These are phyloP conservation scores for Camponotus vicinus DNA, from an alignment of 1,140 invertebrate species.

Conservation along the genomic window DNA sequence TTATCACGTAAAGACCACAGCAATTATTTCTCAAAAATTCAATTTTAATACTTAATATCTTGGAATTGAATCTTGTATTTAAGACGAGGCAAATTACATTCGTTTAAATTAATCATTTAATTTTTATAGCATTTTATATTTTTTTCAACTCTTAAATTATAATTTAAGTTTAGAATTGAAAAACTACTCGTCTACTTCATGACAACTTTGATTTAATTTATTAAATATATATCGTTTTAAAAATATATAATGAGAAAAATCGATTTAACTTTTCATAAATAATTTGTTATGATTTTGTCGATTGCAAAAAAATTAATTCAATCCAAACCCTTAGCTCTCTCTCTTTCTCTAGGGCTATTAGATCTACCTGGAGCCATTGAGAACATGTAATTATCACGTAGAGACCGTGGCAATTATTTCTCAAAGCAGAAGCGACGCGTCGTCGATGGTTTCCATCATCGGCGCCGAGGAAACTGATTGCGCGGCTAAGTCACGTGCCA, in stretches of 20 bases:
- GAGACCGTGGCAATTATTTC: slow-evolving; percentile 58
- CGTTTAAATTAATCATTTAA: no score
- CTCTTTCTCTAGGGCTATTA: not conserved
- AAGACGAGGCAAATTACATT: no score
- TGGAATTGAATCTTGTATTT: not conserved
- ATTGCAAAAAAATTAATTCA: not conserved
- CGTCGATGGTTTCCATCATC: slow-evolving; percentile 51
- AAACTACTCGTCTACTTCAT: not conserved
- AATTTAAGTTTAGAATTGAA: not conserved
- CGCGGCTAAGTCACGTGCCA: slow-evolving; percentile 49
- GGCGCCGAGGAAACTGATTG: slow-evolving; percentile 54
- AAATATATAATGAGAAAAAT: not conserved
- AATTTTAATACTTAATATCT: no score
- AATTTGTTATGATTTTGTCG: no score
- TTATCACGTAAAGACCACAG: slow-evolving; percentile 53
- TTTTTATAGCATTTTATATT: no score
- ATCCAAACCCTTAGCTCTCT: no score
- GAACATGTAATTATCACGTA: slow-evolving; percentile 58
- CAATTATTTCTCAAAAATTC: slow-evolving; percentile 50
- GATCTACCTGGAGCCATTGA: slow-evolving; percentile 27
- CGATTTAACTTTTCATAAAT: not conserved
- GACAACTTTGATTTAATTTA: not conserved
- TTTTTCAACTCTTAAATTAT: not conserved
- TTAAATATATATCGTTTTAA: not conserved
- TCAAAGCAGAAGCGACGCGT: slow-evolving; percentile 38